Evolutionary conservation across 2,888 invertebrate species (phyloP).

Genomic region (Teinopalpus imperialis): DNA sequence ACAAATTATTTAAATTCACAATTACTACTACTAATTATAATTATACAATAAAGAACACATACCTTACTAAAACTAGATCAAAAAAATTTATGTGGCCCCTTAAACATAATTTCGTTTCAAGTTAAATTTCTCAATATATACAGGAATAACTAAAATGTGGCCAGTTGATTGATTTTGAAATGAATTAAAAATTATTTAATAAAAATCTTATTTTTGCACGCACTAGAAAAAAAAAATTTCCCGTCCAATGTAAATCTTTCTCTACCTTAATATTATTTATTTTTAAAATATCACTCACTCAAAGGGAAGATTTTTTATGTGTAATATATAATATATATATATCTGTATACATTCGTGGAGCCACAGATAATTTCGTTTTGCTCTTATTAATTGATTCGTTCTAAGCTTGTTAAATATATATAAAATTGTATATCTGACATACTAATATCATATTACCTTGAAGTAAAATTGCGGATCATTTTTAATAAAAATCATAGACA

Average conservation of each 20-base stretch:
- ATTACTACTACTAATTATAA: conserved; percentile 23
- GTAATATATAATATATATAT: not conserved
- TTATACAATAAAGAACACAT: conserved; percentile 29
- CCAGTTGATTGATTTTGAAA: not conserved
- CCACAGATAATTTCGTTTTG: not conserved
- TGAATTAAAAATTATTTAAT: no score
- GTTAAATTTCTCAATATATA: conserved; percentile 15
- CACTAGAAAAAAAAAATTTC: conserved; percentile 1
- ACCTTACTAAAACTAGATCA: conserved; percentile 26
- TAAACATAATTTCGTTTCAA: conserved; percentile 4
- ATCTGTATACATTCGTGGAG: not conserved
- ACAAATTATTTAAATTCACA: conserved; percentile 21
- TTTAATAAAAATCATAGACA: not conserved
- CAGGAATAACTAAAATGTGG: conserved; percentile 27
- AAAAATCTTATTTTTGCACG: no score
- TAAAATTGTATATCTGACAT: conserved; percentile 1
- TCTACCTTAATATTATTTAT: no score
- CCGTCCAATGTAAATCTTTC: not conserved
- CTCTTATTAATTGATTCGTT: not conserved
- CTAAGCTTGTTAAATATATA: conserved; percentile 10
- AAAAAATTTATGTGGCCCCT: conserved; percentile 29
- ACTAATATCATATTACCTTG: conserved; percentile 23
- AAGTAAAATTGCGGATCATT: conserved; percentile 14
- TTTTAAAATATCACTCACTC: no score
- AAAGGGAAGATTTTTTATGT: no score